Evolutionary conservation across 2,113 vertebrate genomes (phyloP), one percentile per base, ranked within the genome.

Genomic region (Pipra filicauda): DNA sequence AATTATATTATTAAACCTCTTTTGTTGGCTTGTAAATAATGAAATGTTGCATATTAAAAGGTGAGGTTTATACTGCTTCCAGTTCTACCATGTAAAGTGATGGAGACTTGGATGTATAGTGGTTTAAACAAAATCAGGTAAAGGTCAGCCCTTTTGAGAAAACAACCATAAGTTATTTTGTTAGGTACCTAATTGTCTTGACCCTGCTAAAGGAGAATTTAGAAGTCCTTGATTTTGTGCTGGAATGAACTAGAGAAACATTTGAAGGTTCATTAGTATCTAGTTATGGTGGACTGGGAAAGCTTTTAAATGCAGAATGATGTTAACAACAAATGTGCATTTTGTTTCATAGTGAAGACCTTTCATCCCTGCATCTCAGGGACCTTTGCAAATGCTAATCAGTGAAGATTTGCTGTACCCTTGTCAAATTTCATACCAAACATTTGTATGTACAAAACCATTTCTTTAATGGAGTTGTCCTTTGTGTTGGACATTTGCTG

Each of bases 1-100:
- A 95, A 96, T 96, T 79, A 91, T 88, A 95, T 97, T 95, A 97
- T 96, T 97, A 96, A 97, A 92, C 8, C 21, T 91, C 76, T 87
- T 93, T 79, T 96, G 87, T 95, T 97, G 75, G 55, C 85, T 85
- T 92, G 75, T 93, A 94, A 96, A 90, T 96, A 96, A 96, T 75
- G 61, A 87, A 95, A 88, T 93, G 59, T 78, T 94, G 48, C 79
- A 71, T 95, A 54, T 90, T 91, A 57, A 86, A 93, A 94, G 46
- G 52, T 67, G 59, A 90, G 49, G 59, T 91, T 87, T 90, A 83
- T 90, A 43, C 43, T 71, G 22, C 26, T 92, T 61, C 54, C n/a
- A 46, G 24, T 78, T 81, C 80, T 78, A 71, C 33, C 27, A 3
- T 24, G 39, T 33, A 37, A 91, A 65, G 20, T 37, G n/a, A 37